A percentile compares a stretch with the other conserved stretches of the same genome.
phyloP scores from a whole-genome alignment of 2,113 vertebrate genomes.

The Gopherus evgoodei region DNA sequence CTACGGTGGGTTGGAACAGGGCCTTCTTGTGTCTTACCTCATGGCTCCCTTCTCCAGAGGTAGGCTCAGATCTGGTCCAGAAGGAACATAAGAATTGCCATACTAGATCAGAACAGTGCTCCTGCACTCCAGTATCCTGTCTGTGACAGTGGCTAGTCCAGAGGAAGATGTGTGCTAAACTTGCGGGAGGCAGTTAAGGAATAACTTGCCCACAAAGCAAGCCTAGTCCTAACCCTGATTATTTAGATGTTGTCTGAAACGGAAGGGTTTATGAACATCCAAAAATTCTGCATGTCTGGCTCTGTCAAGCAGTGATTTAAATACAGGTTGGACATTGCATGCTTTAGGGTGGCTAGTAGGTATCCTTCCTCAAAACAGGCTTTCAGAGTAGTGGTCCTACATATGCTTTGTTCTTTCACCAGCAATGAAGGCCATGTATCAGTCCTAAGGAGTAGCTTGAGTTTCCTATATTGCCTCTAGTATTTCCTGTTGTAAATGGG shows the following conservation, averaged over 20 bases:
- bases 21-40: not conserved
- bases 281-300: not conserved
- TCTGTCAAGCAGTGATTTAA: not conserved
- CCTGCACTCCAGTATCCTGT: not conserved
- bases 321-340: not conserved
- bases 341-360: not conserved
- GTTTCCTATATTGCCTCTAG: not conserved
- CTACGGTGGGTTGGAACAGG: not conserved
- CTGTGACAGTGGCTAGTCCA: rapidly evolving
- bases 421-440: not conserved
- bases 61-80: not conserved
- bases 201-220: not conserved
- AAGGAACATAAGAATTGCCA: not conserved
- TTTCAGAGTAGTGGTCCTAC: not conserved
- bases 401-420: not conserved
- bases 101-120: not conserved
- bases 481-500: not conserved
- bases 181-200: not conserved
- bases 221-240: not conserved
- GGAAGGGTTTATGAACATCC: not conserved
- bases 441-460: not conserved
- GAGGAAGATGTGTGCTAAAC: not conserved
- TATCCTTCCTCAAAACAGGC: not conserved
- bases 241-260: not conserved
- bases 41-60: not conserved